Conservation (phyloP, 92 coral and sea anemone genomes). For the Bergia sp. region DNA sequence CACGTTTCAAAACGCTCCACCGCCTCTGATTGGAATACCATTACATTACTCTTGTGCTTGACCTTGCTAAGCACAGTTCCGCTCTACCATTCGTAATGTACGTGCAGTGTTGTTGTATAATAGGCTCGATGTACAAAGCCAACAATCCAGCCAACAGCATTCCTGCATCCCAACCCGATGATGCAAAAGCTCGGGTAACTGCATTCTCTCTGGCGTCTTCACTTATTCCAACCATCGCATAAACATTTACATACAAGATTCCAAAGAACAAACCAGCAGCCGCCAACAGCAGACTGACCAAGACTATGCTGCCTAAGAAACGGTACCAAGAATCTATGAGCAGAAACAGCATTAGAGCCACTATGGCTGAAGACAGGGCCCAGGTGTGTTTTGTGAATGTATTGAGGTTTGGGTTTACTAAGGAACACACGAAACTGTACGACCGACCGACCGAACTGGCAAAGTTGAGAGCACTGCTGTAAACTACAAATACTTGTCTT, state of each 20-base stretch:
- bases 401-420: not conserved
- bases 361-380: slow-evolving; percentile 1
- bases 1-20: no score
- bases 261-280: slow-evolving; percentile 29
- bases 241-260: slow-evolving; percentile 12
- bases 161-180: slow-evolving; percentile 7
- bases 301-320: slow-evolving; percentile 25
- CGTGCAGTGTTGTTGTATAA: slow-evolving; percentile 14
- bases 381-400: slow-evolving; percentile 9
- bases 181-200: slow-evolving; percentile 4
- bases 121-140: slow-evolving; percentile 26
- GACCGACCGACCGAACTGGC: not conserved
- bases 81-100: slow-evolving; percentile 3
- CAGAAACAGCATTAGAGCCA: not conserved
- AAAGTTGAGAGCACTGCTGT: not conserved
- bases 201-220: slow-evolving; percentile 26
- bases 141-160: slow-evolving; percentile 14
- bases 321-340: slow-evolving; percentile 36
- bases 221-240: slow-evolving; percentile 20
- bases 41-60: slow-evolving; percentile 8
- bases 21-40: no score
- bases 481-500: not conserved
- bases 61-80: slow-evolving; percentile 27
- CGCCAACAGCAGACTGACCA: slow-evolving; percentile 15
- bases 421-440: not conserved